These are phyloP conservation scores for Mimas tiliae DNA, from an alignment of 2,888 invertebrate genomes.

Conservation along the genomic window DNA sequence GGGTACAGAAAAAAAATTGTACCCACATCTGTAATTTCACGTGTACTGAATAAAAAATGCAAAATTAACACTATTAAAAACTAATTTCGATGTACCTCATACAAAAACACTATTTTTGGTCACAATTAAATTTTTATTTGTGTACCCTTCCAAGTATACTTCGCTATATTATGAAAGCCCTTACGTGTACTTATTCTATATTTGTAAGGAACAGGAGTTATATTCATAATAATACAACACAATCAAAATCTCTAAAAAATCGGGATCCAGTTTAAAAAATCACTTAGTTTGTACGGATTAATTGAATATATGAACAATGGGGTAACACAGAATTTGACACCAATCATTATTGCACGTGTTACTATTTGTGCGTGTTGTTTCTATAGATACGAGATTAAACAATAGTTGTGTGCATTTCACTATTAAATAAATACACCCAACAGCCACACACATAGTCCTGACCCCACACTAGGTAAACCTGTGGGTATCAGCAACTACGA, in stretches of 20 bases:
- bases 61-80: not conserved
- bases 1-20: conserved; percentile 11
- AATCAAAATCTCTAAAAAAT: not conserved
- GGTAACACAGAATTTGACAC: conserved; percentile 3
- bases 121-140: not conserved
- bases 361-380: not conserved
- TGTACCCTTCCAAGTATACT: conserved; percentile 8
- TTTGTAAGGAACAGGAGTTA: not conserved
- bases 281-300: conserved; percentile 19
- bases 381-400: too few relatives aligned
- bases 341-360: not conserved
- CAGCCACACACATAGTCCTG: too few relatives aligned
- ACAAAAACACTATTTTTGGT: not conserved
- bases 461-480: too few relatives aligned
- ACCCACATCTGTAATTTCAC: not conserved
- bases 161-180: not conserved
- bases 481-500: too few relatives aligned
- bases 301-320: conserved; percentile 4
- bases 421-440: too few relatives aligned
- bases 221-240: not conserved
- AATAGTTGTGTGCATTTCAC: too few relatives aligned
- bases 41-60: conserved; percentile 12
- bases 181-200: not conserved
- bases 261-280: not conserved
- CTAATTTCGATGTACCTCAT: not conserved